Base-by-base conservation (phyloP, 2,113 vertebrate species). In the Ochotona princeps region DNA sequence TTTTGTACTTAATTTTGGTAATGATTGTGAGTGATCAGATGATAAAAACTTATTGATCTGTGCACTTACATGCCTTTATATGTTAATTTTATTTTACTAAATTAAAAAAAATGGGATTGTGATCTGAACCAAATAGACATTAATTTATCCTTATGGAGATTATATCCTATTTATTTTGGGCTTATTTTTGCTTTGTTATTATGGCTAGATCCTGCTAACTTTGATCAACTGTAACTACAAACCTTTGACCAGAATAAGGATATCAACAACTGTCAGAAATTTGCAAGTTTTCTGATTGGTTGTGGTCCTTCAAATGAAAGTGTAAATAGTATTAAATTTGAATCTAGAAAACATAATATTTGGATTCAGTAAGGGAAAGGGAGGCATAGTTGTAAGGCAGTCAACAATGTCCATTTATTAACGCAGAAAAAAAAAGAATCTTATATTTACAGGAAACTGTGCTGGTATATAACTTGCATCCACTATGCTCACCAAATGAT, bases 341-440 rank as follows among this genome's bases (percentile, higher is more conserved):
- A 89, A 67, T 89, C 70, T 92, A 75, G 32, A 94, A 69, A 81
- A n/a, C 28, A 65, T 18, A 38, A 81, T 8, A 60, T 90, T 88
- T 93, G 35, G 26, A 67, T 66, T 63, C 25, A 32, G 9, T 76
- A 12, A 18, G 11, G 32, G 83, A 67, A 8, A 81, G 20, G 79
- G 66, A 92, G 26, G 79, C 6, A 25, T 25, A 61, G 44, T 9
- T n/a, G 5, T 54, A 76, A 63, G 66, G 17, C 87, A 4, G 83
- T 89, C 13, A 72, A 32, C 28, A 94, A n/a, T 73, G 79, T 38
- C 8, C 13, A 74, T 61, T 83, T 93, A 35, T 79, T 66, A 66
- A 18, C 57, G 90, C 13, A 82, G 38, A 44, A 44, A 89, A 3
- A 92, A 82, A 38, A 78, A 78, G n/a, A 54, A 85, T 44, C 11